Evolutionary conservation across 2,888 invertebrate genomes (phyloP).

Genomic region (Andrena hattorfiana): DNA sequence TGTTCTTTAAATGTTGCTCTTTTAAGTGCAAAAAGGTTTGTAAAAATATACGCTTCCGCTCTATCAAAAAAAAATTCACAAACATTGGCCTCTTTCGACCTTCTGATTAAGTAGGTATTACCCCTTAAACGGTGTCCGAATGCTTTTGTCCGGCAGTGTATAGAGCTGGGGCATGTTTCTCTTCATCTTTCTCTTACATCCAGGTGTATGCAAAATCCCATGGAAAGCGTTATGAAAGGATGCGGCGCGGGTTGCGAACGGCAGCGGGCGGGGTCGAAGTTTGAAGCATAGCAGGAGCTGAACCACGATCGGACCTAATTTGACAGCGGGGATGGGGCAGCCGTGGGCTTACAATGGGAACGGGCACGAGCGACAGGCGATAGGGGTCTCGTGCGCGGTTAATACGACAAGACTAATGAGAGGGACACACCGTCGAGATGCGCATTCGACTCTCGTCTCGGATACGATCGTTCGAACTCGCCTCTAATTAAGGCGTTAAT

Average conservation of each 20-base stretch:
- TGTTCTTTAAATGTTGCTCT: too few relatives aligned
- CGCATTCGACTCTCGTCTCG: slow-evolving; percentile 49
- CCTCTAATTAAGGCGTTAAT: slow-evolving; percentile 71
- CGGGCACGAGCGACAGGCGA: slow-evolving; percentile 33
- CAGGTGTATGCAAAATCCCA: neutral
- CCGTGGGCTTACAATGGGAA: slow-evolving; percentile 18
- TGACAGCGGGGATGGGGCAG: slow-evolving; percentile 52
- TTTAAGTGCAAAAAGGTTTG: too few relatives aligned
- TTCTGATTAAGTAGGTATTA: too few relatives aligned
- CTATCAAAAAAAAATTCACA: too few relatives aligned
- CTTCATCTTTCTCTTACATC: too few relatives aligned
- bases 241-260: neutral
- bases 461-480: slow-evolving; percentile 56
- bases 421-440: slow-evolving; percentile 54
- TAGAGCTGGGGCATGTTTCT: too few relatives aligned
- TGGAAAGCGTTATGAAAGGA: neutral
- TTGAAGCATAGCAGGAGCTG: neutral
- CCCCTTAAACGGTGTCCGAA: too few relatives aligned
- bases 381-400: slow-evolving; percentile 51
- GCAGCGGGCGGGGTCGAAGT: neutral
- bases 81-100: too few relatives aligned
- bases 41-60: too few relatives aligned
- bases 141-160: too few relatives aligned
- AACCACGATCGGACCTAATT: slow-evolving; percentile 50
- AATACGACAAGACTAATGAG: slow-evolving; percentile 69